These are phyloP conservation scores for Halocaridina rubra DNA, from an alignment of 2,888 invertebrate genomes.

Conservation along the genomic window DNA sequence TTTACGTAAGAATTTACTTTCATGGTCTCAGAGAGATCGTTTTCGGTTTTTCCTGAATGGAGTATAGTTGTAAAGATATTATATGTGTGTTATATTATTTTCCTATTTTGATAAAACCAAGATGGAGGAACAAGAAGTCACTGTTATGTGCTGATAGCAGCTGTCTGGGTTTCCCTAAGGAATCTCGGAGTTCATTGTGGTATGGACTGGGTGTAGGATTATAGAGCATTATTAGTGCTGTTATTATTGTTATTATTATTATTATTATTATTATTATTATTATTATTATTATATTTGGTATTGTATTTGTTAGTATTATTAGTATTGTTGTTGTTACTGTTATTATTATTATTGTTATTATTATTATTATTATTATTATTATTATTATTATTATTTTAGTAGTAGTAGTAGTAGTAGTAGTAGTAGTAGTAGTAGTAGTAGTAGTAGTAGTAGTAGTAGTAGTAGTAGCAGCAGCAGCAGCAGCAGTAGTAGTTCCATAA, in stretches of 20 bases:
- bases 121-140: no score
- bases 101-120: no score
- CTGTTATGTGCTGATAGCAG: no score
- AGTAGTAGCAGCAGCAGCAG: constrained; percentile 5
- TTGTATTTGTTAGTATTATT: neutral
- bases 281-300: neutral
- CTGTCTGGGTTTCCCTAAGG: no score
- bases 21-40: no score
- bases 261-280: neutral
- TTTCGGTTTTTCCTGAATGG: no score
- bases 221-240: neutral
- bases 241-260: neutral
- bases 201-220: neutral
- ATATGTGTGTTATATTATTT: no score
- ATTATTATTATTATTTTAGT: neutral
- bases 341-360: neutral
- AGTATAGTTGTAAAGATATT: no score
- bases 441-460: constrained; percentile 16
- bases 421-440: neutral
- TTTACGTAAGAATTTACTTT: no score
- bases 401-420: neutral
- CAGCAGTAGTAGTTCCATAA: neutral
- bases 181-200: no score
- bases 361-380: neutral
- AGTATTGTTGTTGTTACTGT: neutral